Conservation (phyloP, 2,797 vertebrate genomes). For the Corythornis leucogaster region DNA sequence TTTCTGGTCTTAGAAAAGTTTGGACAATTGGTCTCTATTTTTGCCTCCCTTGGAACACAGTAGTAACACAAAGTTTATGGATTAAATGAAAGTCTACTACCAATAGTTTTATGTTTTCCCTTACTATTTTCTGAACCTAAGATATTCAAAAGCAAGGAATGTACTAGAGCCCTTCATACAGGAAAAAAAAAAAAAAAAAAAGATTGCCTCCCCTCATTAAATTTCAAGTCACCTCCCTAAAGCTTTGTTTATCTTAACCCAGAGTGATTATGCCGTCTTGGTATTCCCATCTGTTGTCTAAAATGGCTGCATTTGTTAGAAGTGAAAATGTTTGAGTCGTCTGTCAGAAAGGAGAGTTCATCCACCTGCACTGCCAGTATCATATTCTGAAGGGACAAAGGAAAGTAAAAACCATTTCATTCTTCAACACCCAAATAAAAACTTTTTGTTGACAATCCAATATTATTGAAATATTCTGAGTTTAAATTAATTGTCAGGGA, state of each 20-base stretch:
- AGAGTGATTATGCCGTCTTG: background rate
- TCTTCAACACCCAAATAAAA: background rate
- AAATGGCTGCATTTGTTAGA: background rate
- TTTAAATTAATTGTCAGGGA: conserved; percentile 12
- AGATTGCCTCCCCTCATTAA: background rate
- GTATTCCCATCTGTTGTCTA: background rate
- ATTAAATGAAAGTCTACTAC: background rate
- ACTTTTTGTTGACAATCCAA: background rate
- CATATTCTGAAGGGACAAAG: background rate
- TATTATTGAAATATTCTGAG: background rate
- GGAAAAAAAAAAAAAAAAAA: background rate
- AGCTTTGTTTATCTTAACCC: background rate
- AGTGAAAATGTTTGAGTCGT: background rate
- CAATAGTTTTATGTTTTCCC: background rate
- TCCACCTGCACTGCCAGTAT: background rate
- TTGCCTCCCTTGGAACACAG: background rate
- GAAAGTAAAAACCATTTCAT: background rate
- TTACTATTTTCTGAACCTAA: background rate
- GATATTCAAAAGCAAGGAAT: background rate
- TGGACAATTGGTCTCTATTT: background rate
- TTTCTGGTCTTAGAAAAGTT: background rate
- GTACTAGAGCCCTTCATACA: background rate
- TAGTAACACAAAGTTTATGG: background rate
- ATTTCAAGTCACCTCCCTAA: background rate
- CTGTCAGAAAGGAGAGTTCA: background rate